Evolutionary conservation across 2,888 invertebrate species (phyloP).

Genomic region (Parochlus steinenii): DNA sequence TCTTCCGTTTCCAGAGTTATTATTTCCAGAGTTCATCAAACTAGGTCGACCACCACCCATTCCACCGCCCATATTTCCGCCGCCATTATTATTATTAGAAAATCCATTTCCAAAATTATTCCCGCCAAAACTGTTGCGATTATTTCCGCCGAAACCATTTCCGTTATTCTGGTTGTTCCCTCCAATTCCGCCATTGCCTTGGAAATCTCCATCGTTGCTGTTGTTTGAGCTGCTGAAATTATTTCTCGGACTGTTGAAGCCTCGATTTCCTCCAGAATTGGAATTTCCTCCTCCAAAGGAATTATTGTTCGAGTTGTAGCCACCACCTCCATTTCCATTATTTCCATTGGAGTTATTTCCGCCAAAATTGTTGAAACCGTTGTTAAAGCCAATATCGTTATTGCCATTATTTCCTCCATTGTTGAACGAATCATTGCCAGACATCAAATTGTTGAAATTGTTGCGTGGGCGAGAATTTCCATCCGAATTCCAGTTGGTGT

Average conservation of each 20-base stretch:
- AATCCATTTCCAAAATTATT: not conserved
- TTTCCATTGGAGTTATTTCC: conserved; percentile 2
- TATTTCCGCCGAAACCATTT: conserved; percentile 17
- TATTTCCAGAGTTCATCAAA: no score
- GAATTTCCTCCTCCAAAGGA: conserved; percentile 17
- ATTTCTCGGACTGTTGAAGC: not conserved
- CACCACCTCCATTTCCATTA: conserved; percentile 2
- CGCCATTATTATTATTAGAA: conserved; percentile 10
- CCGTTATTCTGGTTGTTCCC: conserved; percentile 21
- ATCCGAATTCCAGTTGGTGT: no score
- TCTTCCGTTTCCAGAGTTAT: no score
- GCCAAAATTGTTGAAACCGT: not conserved
- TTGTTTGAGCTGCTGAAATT: not conserved
- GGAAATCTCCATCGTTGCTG: conserved; percentile 26
- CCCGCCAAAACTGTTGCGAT: conserved; percentile 6
- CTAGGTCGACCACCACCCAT: not conserved
- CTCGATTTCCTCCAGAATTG: not conserved
- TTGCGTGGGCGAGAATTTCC: conserved; percentile 2
- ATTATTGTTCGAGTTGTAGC: conserved; percentile 2
- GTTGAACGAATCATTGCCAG: not conserved
- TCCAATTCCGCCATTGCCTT: conserved; percentile 22
- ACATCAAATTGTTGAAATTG: not conserved
- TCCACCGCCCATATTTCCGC: not conserved
- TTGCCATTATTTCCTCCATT: not conserved
- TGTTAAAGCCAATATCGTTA: not conserved